Conservation (phyloP, 1,140 invertebrate species). For the Yoshiicerus persimilis region DNA sequence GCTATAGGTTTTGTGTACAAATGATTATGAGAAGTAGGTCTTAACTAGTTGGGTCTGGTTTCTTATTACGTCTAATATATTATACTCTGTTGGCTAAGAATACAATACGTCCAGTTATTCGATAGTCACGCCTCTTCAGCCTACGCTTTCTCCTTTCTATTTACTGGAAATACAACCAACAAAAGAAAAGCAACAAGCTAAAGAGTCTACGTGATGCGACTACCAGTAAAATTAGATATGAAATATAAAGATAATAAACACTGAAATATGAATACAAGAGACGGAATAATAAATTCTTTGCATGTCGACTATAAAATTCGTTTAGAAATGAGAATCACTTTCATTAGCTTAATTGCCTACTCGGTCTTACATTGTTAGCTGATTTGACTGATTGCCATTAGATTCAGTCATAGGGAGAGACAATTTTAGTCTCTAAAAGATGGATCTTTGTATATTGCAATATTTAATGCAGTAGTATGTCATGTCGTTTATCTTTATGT, state of each 20-base stretch:
- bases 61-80: not conserved
- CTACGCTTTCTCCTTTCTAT: not conserved
- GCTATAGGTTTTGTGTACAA: not conserved
- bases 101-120: not conserved
- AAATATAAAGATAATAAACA: too few relatives aligned
- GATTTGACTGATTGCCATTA: not conserved
- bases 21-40: not conserved
- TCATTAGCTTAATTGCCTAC: not conserved
- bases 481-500: too few relatives aligned
- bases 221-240: too few relatives aligned
- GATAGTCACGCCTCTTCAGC: not conserved
- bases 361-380: not conserved
- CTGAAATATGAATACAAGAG: too few relatives aligned
- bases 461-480: too few relatives aligned
- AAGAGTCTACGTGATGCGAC: too few relatives aligned
- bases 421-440: not conserved
- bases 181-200: not conserved
- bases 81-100: not conserved
- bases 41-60: not conserved
- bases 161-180: too few relatives aligned
- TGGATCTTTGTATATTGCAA: too few relatives aligned
- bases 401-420: not conserved
- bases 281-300: too few relatives aligned
- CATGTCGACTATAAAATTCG: too few relatives aligned
- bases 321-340: not conserved